A percentile compares a stretch with the other conserved stretches of the same genome.
phyloP scores from a whole-genome alignment of 2,113 vertebrate species.

The Myrmophylax atrothorax region DNA sequence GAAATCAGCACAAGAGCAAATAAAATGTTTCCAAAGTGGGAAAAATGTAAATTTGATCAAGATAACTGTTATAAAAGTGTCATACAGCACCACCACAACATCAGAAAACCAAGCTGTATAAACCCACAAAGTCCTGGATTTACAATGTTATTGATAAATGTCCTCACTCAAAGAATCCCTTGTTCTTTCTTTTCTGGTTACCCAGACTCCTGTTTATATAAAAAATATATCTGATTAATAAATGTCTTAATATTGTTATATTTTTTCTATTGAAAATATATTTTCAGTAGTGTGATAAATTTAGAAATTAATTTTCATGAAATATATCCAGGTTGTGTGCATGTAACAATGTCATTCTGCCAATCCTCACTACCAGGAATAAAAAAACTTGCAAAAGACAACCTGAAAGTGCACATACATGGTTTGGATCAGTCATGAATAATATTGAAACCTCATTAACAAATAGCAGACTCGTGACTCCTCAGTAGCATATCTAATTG shows the following conservation, averaged over 20 bases:
- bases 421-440: neutral
- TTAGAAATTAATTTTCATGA: constrained; percentile 56
- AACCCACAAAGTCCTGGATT: constrained; percentile 33
- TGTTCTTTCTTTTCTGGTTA: constrained; percentile 57
- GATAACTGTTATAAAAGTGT: neutral
- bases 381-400: neutral
- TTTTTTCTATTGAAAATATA: constrained; percentile 71
- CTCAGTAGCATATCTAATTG: neutral
- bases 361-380: constrained; percentile 9
- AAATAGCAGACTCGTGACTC: constrained; percentile 19
- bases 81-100: neutral
- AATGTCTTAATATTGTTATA: constrained; percentile 56
- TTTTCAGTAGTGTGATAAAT: constrained; percentile 66
- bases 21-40: neutral
- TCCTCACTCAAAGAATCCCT: neutral
- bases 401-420: neutral
- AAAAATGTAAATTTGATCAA: neutral
- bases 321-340: constrained; percentile 30
- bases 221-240: constrained; percentile 79
- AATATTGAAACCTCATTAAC: constrained; percentile 18
- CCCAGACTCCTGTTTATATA: constrained; percentile 66
- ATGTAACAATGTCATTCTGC: constrained; percentile 27
- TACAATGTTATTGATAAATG: neutral
- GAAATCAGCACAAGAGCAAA: neutral
- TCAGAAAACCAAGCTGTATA: neutral